phyloP scores from a whole-genome alignment of 2,797 vertebrate genomes.

The Cottoperca gobio region DNA sequence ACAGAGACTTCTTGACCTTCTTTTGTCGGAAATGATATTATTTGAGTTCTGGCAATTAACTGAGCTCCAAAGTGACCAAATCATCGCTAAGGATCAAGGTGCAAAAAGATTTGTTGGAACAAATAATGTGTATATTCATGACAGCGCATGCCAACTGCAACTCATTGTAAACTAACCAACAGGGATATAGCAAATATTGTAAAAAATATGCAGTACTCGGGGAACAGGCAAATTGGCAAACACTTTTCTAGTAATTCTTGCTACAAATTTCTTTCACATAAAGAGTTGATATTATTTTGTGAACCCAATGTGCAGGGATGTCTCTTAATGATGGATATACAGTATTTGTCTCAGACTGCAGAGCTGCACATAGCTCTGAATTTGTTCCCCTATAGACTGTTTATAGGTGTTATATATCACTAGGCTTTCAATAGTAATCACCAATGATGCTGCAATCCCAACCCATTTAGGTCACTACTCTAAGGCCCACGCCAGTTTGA shows the following conservation, averaged over 20 bases:
- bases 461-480: conserved; percentile 73
- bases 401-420: conserved; percentile 70
- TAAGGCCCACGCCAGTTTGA: conserved; percentile 58
- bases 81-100: neutral
- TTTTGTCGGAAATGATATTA: no score
- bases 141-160: conserved; percentile 1
- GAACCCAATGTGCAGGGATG: neutral
- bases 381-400: conserved; percentile 49
- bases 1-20: no score
- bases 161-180: neutral
- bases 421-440: conserved; percentile 70
- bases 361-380: conserved; percentile 21
- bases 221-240: neutral
- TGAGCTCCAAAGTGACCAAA: neutral
- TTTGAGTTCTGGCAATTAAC: conserved; percentile 4
- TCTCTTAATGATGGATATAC: conserved; percentile 44
- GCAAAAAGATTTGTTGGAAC: neutral
- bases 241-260: neutral
- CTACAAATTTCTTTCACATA: conserved; percentile 9
- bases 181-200: neutral
- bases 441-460: conserved; percentile 73
- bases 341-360: conserved; percentile 34
- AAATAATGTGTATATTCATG: neutral
- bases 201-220: neutral
- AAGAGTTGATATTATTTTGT: conserved; percentile 31